phyloP scores from a whole-genome alignment of 2,888 invertebrate genomes.

The Girardia tigrina region DNA sequence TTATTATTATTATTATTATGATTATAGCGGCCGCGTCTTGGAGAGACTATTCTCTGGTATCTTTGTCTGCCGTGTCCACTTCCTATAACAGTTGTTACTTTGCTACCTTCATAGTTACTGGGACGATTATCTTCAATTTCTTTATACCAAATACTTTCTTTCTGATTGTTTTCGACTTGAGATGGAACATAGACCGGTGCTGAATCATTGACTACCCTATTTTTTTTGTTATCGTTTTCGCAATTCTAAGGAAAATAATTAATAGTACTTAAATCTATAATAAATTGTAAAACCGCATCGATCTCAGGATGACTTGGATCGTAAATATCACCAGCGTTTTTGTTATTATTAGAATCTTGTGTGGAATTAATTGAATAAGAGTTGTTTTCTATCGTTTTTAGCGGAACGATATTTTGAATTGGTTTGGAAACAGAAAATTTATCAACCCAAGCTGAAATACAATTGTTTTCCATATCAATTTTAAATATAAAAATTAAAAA shows the following conservation, averaged over 20 bases:
- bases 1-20: neutral
- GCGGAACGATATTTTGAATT: neutral
- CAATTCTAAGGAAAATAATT: neutral
- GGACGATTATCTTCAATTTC: neutral
- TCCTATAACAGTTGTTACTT: neutral
- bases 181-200: neutral
- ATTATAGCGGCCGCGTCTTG: neutral
- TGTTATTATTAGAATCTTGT: neutral
- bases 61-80: neutral
- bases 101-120: neutral
- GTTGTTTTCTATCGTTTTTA: neutral
- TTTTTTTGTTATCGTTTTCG: neutral
- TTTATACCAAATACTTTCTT: neutral
- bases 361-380: neutral
- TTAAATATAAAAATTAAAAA: too few relatives aligned
- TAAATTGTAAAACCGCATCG: neutral
- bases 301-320: slow-evolving; percentile 15
- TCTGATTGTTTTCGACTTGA: neutral
- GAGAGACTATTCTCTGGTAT: neutral
- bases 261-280: neutral
- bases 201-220: neutral
- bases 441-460: neutral
- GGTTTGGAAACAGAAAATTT: neutral
- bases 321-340: neutral
- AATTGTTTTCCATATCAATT: too few relatives aligned